Evolutionary conservation across 2,797 vertebrate species (phyloP), one percentile per base, ranked within the genome.

Genomic region (Myotis daubentonii): DNA sequence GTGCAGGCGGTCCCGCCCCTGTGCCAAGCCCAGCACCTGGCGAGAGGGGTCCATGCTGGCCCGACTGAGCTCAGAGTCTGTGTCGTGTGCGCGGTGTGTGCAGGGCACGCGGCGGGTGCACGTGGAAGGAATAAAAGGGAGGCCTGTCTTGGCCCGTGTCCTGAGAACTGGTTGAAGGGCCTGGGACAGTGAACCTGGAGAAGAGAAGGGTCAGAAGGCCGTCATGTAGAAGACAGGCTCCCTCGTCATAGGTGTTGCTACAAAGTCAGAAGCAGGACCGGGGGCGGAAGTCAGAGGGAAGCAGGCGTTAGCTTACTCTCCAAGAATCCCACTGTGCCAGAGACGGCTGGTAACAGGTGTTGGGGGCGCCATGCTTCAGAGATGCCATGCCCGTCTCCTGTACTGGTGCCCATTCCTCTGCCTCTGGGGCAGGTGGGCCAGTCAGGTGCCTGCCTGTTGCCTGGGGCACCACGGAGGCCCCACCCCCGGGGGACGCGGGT

Each of bases 31-130:
- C 30, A 15, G 53, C 36, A 8, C 30, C 4, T 15, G 8, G 28
- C 0, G 3, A n/a, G 70, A 8, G 1, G 5, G 13, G 30, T 49
- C 65, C 6, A 1, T 0, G 16, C 13, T 25, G 0, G 3, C n/a
- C 57, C 3, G 6, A 1, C 5, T 2, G 25, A 1, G 4, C 20
- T 28, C 0, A 7, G 25, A 0, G 20, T 53, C 71, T 38, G 68
- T 19, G 13, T 11, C 4, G 1, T 0, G 0, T 0, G 11, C 5
- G 23, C 33, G 7, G 2, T 2, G 25, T 22, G 49, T 7, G 20
- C n/a, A 47, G 44, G 49, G 38, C 23, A 36, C 3, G 5, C 2
- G 3, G 30, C 38, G 23, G 51, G 75, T 0, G 3, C 25, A 2
- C 2, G 20, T 10, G 47, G 60, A 16, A 41, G 11, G 36, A 66